These are phyloP conservation scores for Ellobius talpinus DNA, from an alignment of 2,113 vertebrate species.

Conservation along the genomic window DNA sequence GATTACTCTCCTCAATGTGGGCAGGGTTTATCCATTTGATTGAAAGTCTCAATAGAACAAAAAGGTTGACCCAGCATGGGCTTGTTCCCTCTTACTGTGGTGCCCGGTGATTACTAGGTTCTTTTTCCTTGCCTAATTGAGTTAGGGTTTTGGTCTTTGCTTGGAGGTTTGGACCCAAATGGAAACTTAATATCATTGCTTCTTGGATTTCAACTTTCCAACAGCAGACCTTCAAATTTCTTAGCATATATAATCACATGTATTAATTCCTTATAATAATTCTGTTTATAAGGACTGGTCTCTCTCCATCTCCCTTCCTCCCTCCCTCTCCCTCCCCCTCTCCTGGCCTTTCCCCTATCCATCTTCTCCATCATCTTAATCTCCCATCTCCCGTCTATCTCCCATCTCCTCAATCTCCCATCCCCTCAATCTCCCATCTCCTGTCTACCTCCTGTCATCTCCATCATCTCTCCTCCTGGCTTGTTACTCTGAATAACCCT, in stretches of 20 bases:
- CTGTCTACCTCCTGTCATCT: not conserved
- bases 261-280: constrained; percentile 47
- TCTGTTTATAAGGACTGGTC: not conserved
- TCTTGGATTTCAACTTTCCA: not conserved
- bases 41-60: not conserved
- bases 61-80: not conserved
- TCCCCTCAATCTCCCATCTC: not conserved
- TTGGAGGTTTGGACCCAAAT: not conserved
- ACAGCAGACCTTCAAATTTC: not conserved
- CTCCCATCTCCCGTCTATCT: not conserved
- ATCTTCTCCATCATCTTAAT: not conserved
- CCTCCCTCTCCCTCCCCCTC: no score
- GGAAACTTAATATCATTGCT: not conserved
- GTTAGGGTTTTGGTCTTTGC: not conserved
- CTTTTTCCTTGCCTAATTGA: not conserved
- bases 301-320: not conserved
- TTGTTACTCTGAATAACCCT: constrained; percentile 41
- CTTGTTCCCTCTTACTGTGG: not conserved
- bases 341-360: no score
- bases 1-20: not conserved
- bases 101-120: not conserved
- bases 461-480: not conserved
- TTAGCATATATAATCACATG: not conserved
- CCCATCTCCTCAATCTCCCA: not conserved
- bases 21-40: not conserved